Conservation (phyloP, 2,888 invertebrate species). For the Lycophotia porphyrea region DNA sequence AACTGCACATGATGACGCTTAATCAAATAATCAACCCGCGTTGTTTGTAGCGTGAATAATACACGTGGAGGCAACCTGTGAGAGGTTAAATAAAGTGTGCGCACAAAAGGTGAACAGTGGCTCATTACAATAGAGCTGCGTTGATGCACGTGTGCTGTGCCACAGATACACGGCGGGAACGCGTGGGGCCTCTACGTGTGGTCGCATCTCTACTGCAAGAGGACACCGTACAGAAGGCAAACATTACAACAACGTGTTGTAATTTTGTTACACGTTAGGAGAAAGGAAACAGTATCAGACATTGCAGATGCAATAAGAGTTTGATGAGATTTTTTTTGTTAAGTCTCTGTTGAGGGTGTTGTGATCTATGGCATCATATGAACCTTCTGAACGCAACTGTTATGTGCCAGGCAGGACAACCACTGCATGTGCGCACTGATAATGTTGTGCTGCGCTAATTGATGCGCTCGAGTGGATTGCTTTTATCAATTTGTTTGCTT, state of each 20-base stretch:
- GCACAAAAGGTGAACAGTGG: constrained; percentile 46
- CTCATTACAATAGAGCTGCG: constrained; percentile 30
- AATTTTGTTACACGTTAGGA: neutral
- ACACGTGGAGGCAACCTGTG: constrained; percentile 11
- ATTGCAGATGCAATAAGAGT: neutral
- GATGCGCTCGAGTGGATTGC: constrained; percentile 46
- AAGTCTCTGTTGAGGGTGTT: neutral
- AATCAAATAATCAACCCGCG: constrained; percentile 33
- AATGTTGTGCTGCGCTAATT: constrained; percentile 46
- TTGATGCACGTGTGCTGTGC: constrained; percentile 47
- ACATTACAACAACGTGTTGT: neutral
- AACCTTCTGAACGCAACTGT: constrained; percentile 17
- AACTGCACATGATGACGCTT: constrained; percentile 16
- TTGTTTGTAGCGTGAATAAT: constrained; percentile 23
- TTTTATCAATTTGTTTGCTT: constrained; percentile 45
- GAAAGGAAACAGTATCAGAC: neutral
- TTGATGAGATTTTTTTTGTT: neutral
- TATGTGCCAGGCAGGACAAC: constrained; percentile 11
- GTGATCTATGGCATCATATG: neutral
- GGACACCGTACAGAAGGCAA: constrained; percentile 21
- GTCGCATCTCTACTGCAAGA: constrained; percentile 30
- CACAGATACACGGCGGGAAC: constrained; percentile 41
- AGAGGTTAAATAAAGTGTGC: constrained; percentile 23
- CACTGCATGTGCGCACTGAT: constrained; percentile 47
- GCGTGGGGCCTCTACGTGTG: constrained; percentile 63